Evolutionary conservation across 2,888 invertebrate species (phyloP), one percentile per base, ranked within the genome.

Genomic region (Emesis castigata): DNA sequence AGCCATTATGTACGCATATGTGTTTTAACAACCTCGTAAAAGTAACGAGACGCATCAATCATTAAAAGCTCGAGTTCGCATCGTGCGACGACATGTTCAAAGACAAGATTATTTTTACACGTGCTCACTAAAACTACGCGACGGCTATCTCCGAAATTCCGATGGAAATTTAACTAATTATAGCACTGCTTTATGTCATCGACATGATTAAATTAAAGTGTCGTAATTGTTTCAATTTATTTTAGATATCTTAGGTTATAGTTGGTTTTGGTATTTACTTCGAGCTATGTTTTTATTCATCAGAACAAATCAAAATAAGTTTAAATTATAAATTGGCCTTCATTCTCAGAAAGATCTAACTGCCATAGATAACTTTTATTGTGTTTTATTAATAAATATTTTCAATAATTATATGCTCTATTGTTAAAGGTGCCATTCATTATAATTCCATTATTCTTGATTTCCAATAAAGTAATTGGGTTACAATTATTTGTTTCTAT

Each of bases 21-120:
- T 70, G 64, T 69, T 76, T 77, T 78, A 82, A 61, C 74, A 73
- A 71, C 82, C 81, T 84, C 84, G 70, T 84, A 81, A 83, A 83
- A 80, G 58, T 77, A 77, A 81, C 76, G 73, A 84, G 75, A 70
- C 69, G 22, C 79, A 84, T 85, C 77, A 85, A 83, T 85, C 83
- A 83, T 85, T 68, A 80, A 39, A 39, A 39, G 39, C 39, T 39
- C 81, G 80, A 68, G 75, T 77, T 81, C 76, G 83, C 81, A 76
- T 79, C 69, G 64, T 58, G 88, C 87, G 89, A 88, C 88, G 90
- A 91, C 91, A 92, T 91, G 89, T 91, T 91, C 82, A 89, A 91
- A 92, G 91, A 92, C 88, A 88, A 87, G 90, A 92, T 92, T 94
- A 94, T 94, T 94, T 94, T 94, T 93, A 92, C 91, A 88, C 90